phyloP scores from a whole-genome alignment of 2,888 invertebrate genomes.

The Dione juno region DNA sequence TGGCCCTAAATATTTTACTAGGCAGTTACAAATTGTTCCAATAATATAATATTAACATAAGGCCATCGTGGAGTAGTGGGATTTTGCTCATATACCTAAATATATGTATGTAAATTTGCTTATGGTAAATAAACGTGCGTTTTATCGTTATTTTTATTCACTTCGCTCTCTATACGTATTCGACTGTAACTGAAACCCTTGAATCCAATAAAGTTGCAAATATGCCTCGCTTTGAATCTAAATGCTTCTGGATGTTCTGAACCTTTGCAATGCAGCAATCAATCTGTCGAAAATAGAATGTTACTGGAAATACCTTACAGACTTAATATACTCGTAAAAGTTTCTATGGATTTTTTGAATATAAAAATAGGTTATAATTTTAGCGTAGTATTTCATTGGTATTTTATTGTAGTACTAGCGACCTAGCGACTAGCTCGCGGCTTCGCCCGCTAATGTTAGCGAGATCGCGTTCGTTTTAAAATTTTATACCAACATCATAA shows the following conservation, averaged over 20 bases:
- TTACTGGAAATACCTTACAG: slow-evolving; percentile 17
- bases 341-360: slow-evolving; percentile 10
- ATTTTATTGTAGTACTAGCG: no score
- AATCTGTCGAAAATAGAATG: slow-evolving; percentile 19
- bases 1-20: no score
- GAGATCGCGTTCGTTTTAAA: no score
- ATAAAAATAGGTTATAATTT: slow-evolving; percentile 8
- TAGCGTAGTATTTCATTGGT: not conserved
- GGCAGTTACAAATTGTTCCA: no score
- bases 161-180: slow-evolving; percentile 1
- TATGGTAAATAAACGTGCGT: not conserved
- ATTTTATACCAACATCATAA: no score
- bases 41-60: no score
- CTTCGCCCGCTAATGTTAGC: no score
- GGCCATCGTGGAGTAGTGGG: no score
- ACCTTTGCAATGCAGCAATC: slow-evolving; percentile 24
- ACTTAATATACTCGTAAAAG: not conserved
- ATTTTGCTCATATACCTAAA: no score
- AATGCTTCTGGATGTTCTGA: slow-evolving; percentile 16
- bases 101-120: not conserved
- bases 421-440: no score
- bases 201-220: slow-evolving; percentile 28
- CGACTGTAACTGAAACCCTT: not conserved
- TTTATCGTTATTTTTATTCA: slow-evolving; percentile 3
- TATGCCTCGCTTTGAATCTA: slow-evolving; percentile 13